These are phyloP conservation scores for Peromyscus aztecus DNA, from an alignment of 2,797 vertebrate species.

Conservation along the genomic window DNA sequence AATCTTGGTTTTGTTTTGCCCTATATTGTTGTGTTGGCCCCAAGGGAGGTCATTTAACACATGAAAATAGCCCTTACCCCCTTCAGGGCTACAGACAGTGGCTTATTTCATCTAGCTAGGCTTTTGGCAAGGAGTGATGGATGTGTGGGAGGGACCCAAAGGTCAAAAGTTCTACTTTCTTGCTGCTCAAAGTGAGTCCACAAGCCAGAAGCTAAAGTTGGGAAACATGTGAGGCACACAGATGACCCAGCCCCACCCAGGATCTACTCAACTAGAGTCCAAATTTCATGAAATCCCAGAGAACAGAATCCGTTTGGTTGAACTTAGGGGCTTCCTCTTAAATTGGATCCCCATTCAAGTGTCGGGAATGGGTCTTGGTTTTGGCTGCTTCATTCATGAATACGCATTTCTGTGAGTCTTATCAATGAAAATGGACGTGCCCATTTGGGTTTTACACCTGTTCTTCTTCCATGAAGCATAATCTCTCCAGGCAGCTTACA, in stretches of 20 bases:
- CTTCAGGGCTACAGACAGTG: slow-evolving; percentile 77
- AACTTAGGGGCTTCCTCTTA: slow-evolving; percentile 80
- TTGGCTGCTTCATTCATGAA: slow-evolving; percentile 67
- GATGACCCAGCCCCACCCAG: not conserved
- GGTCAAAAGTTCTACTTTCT: slow-evolving; percentile 89
- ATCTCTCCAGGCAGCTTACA: slow-evolving; percentile 41
- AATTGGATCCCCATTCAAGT: not conserved
- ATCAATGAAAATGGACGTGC: not conserved
- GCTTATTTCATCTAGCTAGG: slow-evolving; percentile 83
- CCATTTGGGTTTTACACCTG: slow-evolving; percentile 66
- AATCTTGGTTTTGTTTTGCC: slow-evolving; percentile 87
- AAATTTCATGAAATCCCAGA: slow-evolving; percentile 34
- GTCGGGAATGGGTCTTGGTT: slow-evolving; percentile 72
- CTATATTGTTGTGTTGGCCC: slow-evolving; percentile 84
- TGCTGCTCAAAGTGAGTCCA: slow-evolving; percentile 45
- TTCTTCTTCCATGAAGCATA: slow-evolving; percentile 37
- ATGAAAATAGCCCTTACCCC: slow-evolving; percentile 85
- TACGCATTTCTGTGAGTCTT: slow-evolving; percentile 12
- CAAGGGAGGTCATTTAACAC: slow-evolving; percentile 86
- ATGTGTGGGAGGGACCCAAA: slow-evolving; percentile 86
- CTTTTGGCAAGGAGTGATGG: slow-evolving; percentile 86
- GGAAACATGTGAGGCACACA: not conserved
- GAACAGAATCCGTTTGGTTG: slow-evolving; percentile 70
- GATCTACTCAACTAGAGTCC: not conserved
- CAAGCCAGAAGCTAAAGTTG: not conserved